Conservation (phyloP, 2,797 vertebrate species). For the Pseudochromis fuscus region DNA sequence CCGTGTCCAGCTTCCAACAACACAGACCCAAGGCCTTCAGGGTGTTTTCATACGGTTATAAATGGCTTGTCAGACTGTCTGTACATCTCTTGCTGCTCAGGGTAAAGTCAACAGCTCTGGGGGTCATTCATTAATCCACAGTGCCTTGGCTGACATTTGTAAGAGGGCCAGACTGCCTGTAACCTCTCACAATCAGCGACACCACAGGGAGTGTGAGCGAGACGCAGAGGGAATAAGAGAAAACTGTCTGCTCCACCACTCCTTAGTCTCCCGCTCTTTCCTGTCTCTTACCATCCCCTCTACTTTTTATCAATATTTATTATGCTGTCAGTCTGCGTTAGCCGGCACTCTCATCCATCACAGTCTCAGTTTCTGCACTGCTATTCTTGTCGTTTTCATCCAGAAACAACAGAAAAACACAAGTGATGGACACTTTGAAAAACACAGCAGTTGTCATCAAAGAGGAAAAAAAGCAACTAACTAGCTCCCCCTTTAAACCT, state of each 20-base stretch:
- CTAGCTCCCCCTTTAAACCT: accelerated
- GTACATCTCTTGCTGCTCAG: conserved; percentile 70
- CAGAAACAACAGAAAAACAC: conserved; percentile 39
- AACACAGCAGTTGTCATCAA: conserved; percentile 18
- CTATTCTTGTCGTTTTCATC: conserved; percentile 24
- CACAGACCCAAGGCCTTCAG: conserved; percentile 54
- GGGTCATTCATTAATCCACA: conserved; percentile 77
- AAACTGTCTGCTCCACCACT: conserved; percentile 19
- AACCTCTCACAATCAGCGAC: conserved; percentile 56
- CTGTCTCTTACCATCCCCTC: conserved; percentile 24
- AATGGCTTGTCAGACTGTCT: conserved; percentile 73
- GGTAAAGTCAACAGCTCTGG: conserved; percentile 81
- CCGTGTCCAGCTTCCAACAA: conserved; percentile 52
- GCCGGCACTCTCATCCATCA: conserved; percentile 49
- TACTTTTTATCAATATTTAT: conserved; percentile 55
- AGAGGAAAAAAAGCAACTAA: conserved; percentile 19
- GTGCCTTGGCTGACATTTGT: conserved; percentile 48
- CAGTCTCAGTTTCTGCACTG: conserved; percentile 28
- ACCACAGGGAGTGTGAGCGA: conserved; percentile 23
- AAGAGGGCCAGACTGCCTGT: conserved; percentile 43
- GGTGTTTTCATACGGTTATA: conserved; percentile 74
- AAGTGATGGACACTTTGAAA: conserved; percentile 28
- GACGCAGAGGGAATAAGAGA: background rate
- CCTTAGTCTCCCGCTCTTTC: conserved; percentile 27
- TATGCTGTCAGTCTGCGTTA: conserved; percentile 28